Percentiles rank a stretch among this genome's conserved stretches.
Evolutionary conservation across 2,888 invertebrate genomes (phyloP).

Genomic region (Cybosia mesomella): DNA sequence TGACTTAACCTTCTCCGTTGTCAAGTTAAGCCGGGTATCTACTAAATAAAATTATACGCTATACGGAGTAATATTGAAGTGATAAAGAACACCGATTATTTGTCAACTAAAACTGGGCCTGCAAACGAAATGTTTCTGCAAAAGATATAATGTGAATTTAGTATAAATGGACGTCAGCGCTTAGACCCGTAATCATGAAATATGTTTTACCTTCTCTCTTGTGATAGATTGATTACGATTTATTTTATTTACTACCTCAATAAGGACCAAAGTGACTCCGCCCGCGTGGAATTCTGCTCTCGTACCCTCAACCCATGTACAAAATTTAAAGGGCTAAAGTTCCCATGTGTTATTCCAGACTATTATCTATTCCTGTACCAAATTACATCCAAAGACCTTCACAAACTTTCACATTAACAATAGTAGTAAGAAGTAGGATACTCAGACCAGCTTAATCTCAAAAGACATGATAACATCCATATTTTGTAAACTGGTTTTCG

Average conservation of each 20-base stretch:
- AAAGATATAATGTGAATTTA: background rate
- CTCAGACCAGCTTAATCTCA: background rate
- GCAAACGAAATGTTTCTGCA: background rate
- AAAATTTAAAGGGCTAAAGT: too few relatives aligned
- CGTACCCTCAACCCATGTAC: too few relatives aligned
- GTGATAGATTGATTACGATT: background rate
- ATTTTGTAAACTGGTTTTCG: background rate
- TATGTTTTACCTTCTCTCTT: background rate
- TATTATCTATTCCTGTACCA: too few relatives aligned
- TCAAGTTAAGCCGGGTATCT: background rate
- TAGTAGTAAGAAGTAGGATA: background rate
- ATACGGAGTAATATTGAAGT: background rate
- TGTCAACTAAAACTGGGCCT: background rate
- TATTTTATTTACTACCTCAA: conserved; percentile 1
- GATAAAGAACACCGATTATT: background rate
- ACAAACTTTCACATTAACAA: too few relatives aligned
- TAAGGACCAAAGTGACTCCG: background rate
- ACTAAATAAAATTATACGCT: background rate
- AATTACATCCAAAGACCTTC: too few relatives aligned
- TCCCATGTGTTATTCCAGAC: too few relatives aligned
- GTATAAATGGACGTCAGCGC: background rate
- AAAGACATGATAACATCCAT: too few relatives aligned
- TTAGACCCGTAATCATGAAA: conserved; percentile 2
- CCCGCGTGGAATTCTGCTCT: too few relatives aligned
- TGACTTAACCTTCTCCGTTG: conserved; percentile 19